Evolutionary conservation across 2,888 invertebrate genomes (phyloP), one percentile per base, ranked within the genome.

Genomic region (Busseola fusca): DNA sequence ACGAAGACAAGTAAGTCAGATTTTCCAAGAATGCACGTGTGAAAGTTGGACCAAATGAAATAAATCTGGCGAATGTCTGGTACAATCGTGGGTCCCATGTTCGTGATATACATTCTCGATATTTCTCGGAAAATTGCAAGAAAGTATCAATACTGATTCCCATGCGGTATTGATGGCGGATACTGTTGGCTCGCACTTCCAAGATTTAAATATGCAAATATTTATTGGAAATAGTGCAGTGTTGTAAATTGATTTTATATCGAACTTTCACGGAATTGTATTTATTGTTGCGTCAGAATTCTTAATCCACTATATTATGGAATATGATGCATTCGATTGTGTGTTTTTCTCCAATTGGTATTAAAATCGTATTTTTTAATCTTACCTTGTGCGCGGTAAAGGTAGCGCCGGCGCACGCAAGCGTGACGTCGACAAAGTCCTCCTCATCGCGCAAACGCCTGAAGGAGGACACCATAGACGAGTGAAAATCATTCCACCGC

Each of bases 401-500:
- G 78, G 98, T 98, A 87, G 97, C 97, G 80, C 97, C 97, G 90
- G 98, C 98, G 96, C 98, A 98, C 87, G 98, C 98, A 87, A 98
- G 96, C 72, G 98, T 98, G 88, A 98, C 98, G 93, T 98, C 98
- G 76, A 98, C 98, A 94, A 98, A 98, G 95, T 98, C 98, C 96
- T 98, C 98, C 93, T 98, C 98, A 92, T 98, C 98, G 78, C 98
- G 96, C 88, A 98, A 96, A 92, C 98, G 97, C 85, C 98, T 97
- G 96, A 99, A 98, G 84, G 98, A 98, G 84, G 97, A 98, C 88
- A 98, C 97, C 95, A 98, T 98, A 90, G 98, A 98, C 84, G 98
- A 97, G 94, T 98, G 98, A 96, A 98, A 98, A 96, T 98, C 98
- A 94, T 98, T 98, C 98, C 98, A 98, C 90, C 98, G 97, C 94